phyloP scores from a whole-genome alignment of 2,113 vertebrate species.

The Oenanthe melanoleuca region DNA sequence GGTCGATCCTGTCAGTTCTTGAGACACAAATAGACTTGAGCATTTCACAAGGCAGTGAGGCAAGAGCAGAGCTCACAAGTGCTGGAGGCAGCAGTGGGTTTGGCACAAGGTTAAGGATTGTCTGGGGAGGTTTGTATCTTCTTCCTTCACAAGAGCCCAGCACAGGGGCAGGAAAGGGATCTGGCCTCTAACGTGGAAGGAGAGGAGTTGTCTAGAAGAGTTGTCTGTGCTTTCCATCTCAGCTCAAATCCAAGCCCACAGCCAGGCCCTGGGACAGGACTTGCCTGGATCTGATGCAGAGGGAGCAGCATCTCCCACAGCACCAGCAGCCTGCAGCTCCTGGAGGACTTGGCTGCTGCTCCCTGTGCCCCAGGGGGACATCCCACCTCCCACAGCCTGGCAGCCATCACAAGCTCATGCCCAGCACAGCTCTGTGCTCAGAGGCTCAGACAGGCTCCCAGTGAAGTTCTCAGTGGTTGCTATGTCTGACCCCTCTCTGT shows the following conservation, averaged over 20 bases:
- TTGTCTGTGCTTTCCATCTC: background rate
- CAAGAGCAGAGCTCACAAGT: background rate
- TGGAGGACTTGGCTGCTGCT: background rate
- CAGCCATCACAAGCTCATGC: background rate
- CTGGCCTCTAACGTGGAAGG: background rate
- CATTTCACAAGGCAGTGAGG: background rate
- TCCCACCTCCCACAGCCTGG: background rate
- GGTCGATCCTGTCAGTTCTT: background rate
- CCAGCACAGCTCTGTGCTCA: background rate
- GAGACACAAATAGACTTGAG: slow-evolving; percentile 3
- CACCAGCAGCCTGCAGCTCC: background rate
- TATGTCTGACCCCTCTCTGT: background rate
- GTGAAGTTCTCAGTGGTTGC: fast-evolving
- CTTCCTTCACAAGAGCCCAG: background rate
- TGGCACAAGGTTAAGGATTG: background rate
- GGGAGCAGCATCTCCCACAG: background rate
- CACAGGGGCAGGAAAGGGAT: background rate
- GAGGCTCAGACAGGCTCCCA: background rate
- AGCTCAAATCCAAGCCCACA: background rate
- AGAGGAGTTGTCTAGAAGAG: background rate
- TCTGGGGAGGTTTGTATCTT: background rate
- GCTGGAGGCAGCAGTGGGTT: background rate
- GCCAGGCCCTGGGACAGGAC: background rate
- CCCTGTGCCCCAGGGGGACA: fast-evolving
- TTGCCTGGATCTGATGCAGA: background rate